These are phyloP conservation scores for Rhinophrynus dorsalis DNA, from an alignment of 2,797 vertebrate genomes.

Conservation along the genomic window DNA sequence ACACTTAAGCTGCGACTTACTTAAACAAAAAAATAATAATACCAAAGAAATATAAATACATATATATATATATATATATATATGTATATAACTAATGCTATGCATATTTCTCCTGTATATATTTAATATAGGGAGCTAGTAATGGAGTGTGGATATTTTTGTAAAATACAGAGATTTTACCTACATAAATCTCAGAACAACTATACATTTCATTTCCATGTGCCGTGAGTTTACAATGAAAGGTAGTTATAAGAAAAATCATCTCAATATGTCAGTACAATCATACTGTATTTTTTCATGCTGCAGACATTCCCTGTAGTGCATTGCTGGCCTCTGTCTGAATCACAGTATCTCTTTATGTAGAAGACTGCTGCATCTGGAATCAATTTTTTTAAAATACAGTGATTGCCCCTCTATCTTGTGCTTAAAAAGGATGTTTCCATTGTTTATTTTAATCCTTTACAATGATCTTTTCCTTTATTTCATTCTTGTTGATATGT, in stretches of 20 bases:
- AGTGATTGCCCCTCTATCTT: not conserved
- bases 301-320: not conserved
- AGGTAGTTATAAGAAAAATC: not conserved
- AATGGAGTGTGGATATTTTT: not conserved
- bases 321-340: not conserved
- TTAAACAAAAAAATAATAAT: too few species aligned
- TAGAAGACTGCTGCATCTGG: constrained; percentile 12
- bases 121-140: not conserved
- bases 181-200: not conserved
- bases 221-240: not conserved
- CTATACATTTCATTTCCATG: not conserved
- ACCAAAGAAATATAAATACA: too few species aligned
- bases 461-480: not conserved
- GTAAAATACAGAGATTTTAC: not conserved
- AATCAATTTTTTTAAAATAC: not conserved
- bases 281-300: constrained; percentile 1
- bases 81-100: too few species aligned
- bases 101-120: not conserved
- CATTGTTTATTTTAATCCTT: not conserved
- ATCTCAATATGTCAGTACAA: not conserved
- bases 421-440: constrained; percentile 11
- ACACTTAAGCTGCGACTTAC: too few species aligned
- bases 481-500: not conserved
- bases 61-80: too few species aligned
- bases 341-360: constrained; percentile 18